Percentiles rank a stretch among this genome's conserved stretches.
Conservation (phyloP, 2,888 invertebrate species). For the Gnatocerus cornutus region DNA sequence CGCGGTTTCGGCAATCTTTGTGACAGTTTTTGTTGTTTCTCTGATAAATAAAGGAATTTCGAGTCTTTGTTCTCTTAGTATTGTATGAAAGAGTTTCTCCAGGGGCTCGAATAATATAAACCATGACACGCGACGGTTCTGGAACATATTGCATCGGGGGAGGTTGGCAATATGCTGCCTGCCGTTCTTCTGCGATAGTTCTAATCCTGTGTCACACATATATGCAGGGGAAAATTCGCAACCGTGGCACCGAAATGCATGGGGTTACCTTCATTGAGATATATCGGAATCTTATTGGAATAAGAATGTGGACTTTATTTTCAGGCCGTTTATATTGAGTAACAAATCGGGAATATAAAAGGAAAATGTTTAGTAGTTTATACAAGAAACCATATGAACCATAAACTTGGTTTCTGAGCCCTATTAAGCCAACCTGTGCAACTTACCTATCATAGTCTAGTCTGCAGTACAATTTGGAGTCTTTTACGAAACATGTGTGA, state of each 20-base stretch:
- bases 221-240: conserved; percentile 44
- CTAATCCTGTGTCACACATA: conserved; percentile 52
- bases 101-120: conserved; percentile 65
- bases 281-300: conserved; percentile 54
- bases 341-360: background rate
- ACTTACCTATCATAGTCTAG: conserved; percentile 85
- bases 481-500: conserved; percentile 84
- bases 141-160: conserved; percentile 60
- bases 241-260: conserved; percentile 46
- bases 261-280: conserved; percentile 54
- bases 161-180: conserved; percentile 61
- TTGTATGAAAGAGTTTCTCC: conserved; percentile 41
- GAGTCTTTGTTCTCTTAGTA: conserved; percentile 18
- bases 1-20: background rate
- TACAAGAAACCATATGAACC: too few relatives aligned
- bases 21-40: conserved; percentile 24
- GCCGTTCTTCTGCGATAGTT: conserved; percentile 50
- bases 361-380: too few relatives aligned
- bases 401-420: background rate
- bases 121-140: conserved; percentile 66
- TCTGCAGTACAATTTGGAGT: conserved; percentile 84
- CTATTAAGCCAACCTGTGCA: background rate
- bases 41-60: conserved; percentile 40
- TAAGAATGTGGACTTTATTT: background rate
- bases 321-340: background rate